These are phyloP conservation scores for Dromaius novaehollandiae DNA, from an alignment of 2,113 vertebrate species.

Conservation along the genomic window DNA sequence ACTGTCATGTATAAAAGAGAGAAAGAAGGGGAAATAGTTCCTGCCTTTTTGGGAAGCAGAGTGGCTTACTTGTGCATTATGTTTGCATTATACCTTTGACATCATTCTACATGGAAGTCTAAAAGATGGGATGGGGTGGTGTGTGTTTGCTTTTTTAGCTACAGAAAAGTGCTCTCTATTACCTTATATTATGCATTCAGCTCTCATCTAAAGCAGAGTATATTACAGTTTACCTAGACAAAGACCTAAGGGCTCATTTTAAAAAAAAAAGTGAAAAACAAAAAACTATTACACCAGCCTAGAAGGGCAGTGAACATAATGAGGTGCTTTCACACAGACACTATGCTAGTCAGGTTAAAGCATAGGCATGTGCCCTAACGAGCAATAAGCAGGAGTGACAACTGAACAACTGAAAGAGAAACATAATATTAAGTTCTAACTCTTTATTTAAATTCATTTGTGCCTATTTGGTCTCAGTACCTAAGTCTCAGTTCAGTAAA, in stretches of 20 bases:
- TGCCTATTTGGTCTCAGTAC: not conserved
- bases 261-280: not conserved
- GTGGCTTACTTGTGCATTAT: not conserved
- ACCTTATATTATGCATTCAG: not conserved
- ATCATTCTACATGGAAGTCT: not conserved
- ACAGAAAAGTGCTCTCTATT: not conserved
- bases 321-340: not conserved
- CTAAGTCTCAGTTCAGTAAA: too few relatives aligned
- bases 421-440: not conserved
- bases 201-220: not conserved
- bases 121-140: not conserved
- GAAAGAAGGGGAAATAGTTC: not conserved
- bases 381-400: not conserved
- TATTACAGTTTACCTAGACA: not conserved
- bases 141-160: not conserved
- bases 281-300: not conserved
- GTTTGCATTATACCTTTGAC: not conserved
- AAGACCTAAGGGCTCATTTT: not conserved
- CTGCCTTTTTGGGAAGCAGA: not conserved
- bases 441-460: not conserved
- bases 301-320: accelerated
- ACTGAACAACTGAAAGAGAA: not conserved
- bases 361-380: not conserved
- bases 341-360: not conserved
- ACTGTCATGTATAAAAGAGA: not conserved